phyloP scores from a whole-genome alignment of 2,797 vertebrate species.

The Sebastes oblongus region DNA sequence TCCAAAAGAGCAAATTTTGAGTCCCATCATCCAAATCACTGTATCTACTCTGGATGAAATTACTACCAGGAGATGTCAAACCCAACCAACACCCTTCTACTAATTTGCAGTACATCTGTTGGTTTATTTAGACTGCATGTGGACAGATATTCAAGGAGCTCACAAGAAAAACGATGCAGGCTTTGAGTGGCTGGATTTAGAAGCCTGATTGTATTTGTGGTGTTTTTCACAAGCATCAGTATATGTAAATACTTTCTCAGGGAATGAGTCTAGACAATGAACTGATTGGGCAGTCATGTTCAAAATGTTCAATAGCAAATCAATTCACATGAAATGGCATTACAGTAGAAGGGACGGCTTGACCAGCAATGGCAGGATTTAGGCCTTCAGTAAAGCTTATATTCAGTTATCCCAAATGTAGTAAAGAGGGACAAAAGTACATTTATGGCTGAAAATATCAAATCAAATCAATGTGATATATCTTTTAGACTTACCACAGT shows the following conservation, averaged over 20 bases:
- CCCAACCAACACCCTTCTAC: neutral
- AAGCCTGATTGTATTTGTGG: neutral
- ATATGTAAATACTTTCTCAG: conserved; percentile 2
- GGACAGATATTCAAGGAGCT: neutral
- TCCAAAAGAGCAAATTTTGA: neutral
- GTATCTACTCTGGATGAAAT: neutral
- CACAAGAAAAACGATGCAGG: neutral
- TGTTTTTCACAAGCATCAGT: neutral
- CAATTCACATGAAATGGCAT: conserved; percentile 31
- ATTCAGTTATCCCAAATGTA: neutral
- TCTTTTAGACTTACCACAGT: conserved; percentile 67
- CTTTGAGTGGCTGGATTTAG: neutral
- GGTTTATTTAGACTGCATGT: neutral
- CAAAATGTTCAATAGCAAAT: conserved; percentile 18
- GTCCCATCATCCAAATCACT: neutral
- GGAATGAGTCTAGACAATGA: neutral
- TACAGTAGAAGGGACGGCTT: neutral
- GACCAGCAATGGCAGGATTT: neutral
- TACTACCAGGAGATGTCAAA: neutral
- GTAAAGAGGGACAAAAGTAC: neutral
- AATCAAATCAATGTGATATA: neutral
- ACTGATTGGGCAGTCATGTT: neutral
- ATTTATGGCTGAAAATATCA: neutral
- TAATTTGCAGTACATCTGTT: neutral
- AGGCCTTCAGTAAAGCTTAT: neutral